Base-by-base conservation (phyloP, 92 coral and sea anemone genomes). In the Palythoa grandiflora region DNA sequence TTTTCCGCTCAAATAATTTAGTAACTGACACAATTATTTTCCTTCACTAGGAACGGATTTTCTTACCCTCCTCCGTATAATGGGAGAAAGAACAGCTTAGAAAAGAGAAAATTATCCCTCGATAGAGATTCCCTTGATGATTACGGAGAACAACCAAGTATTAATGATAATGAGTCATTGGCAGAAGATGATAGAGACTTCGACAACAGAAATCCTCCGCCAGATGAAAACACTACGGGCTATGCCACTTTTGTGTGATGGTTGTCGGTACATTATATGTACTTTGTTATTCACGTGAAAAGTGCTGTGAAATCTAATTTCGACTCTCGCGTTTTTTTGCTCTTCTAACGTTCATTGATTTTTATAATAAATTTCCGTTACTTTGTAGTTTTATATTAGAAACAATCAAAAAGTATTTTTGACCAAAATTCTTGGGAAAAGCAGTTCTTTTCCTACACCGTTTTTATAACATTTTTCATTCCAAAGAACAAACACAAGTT, bases 81-180 rank as follows among this genome's bases (percentile, higher is more conserved):
- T 83, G 89, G 81, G 16, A 93, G 94, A 55, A 83, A 75, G 53
- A 92, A 92, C 1, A 89, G 96, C 6, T 37, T 87, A 77, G 93
- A 93, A 37, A 93, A 79, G 79, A 75, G 47, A 68, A 83, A 76
- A 68, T n/a, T 84, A 38, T 81, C 89, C 15, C 87, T 91, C 21
- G 96, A 94, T 87, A 89, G 91, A 2, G 96, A 93, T 44, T 93
- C 96, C 71, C 87, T 95, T 66, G 98, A 95, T 60, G 94, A 93
- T 19, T 95, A 93, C 53, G 94, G 94, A 8, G 96, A 95, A 52
- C 92, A 94, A 35, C 94, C 96, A 7, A 88, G 84, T 68, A 93
- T 91, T 71, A 91, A 93, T 40, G 98, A 95, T 61, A 94, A 91
- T 72, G 98, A 93, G 17, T 89, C 96, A 70, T 93, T 95, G 54